phyloP scores from a whole-genome alignment of 2,797 vertebrate genomes.

The Myoxocephalus aenaeus region DNA sequence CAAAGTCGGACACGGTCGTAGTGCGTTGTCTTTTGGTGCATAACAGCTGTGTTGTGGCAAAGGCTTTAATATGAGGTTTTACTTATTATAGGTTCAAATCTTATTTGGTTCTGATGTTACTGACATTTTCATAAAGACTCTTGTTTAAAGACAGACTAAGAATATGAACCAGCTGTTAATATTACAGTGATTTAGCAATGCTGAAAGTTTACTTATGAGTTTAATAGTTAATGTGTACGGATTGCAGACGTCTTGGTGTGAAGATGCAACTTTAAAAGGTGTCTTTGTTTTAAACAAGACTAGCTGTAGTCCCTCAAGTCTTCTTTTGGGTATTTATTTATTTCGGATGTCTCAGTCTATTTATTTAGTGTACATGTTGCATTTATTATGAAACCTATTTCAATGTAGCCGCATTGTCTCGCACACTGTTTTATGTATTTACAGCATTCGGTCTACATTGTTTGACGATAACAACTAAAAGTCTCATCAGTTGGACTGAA shows the following conservation, averaged over 20 bases:
- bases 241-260: not conserved
- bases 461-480: not conserved
- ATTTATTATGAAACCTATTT: not conserved
- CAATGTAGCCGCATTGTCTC: not conserved
- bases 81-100: constrained; percentile 40
- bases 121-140: constrained; percentile 24
- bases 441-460: not conserved
- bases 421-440: not conserved
- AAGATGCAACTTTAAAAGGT: too few relatives aligned
- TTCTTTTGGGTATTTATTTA: not conserved
- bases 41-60: constrained; percentile 67
- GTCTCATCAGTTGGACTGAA: not conserved
- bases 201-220: not conserved
- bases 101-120: constrained; percentile 7
- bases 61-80: constrained; percentile 52
- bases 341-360: not conserved
- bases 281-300: not conserved
- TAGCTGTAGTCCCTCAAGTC: not conserved
- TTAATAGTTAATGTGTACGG: not conserved
- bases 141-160: not conserved
- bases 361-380: not conserved
- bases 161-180: not conserved
- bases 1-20: constrained; percentile 29
- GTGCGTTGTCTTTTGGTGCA: not conserved
- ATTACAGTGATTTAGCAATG: not conserved